Evolutionary conservation across 92 coral and sea anemone genomes (phyloP), one percentile per base, ranked within the genome.

Genomic region (Anthopleura xanthogrammica): DNA sequence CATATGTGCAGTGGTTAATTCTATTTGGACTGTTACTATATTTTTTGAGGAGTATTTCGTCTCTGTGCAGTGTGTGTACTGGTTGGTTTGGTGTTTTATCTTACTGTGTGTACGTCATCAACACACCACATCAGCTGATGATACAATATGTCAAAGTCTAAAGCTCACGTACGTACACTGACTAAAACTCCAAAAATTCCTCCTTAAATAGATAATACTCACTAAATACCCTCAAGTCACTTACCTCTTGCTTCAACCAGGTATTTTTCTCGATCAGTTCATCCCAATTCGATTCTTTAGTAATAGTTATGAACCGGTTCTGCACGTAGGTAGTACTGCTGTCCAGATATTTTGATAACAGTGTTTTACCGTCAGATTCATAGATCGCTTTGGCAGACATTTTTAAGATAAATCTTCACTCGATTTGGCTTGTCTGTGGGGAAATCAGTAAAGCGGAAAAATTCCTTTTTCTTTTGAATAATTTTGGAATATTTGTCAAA

Each of bases 321-420:
- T 88, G 86, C 55, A 85, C 91, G 77, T 91, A 95, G 50, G 50
- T 2, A 75, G 86, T 77, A 16, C 72, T 66, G 86, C 79, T 86
- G 54, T 83, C 79, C 64, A 93, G 73, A 77, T 89, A 95, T 36
- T 91, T 93, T 19, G 93, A 90, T 13, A 95, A 78, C 55, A 95
- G 88, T 56, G 92, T 87, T 75, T 95, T 95, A 62, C 98, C 98
- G 60, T 95, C 98, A 62, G 91, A 86, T 83, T 95, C 98, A 88
- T 86, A 91, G 13, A 95, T 95, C n/a, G 98, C 93, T 77, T 95
- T 95, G 23, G 98, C 98, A 24, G 98, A 95, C 98, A 95, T 94
- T 24, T 11, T 70, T 56, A 14, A 36, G 17, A 24, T 1, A 12
- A 68, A 23, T 68, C 40, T 5, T 2, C 19, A 5, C 5, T 23